Percentiles rank a stretch among this genome's conserved stretches.
Conservation (phyloP, 2,888 invertebrate genomes). For the Octonoba sinensis region DNA sequence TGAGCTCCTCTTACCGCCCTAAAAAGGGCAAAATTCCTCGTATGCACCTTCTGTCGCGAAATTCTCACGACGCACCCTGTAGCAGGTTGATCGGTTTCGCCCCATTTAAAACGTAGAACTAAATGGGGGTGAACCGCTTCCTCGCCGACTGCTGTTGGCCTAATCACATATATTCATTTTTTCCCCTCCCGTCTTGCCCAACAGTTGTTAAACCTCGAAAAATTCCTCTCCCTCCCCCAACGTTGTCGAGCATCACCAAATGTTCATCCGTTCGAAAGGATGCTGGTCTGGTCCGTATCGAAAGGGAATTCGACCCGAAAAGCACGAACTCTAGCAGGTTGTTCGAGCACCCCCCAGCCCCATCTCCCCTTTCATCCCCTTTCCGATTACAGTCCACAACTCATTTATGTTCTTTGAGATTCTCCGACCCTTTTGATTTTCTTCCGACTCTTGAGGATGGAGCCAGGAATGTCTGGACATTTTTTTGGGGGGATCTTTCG, state of each 20-base stretch:
- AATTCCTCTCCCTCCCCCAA: conserved; percentile 33
- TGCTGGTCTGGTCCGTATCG: conserved; percentile 26
- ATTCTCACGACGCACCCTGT: too few species aligned
- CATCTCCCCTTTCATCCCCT: background rate
- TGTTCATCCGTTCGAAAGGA: conserved; percentile 21
- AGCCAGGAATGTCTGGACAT: too few species aligned
- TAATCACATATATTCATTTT: conserved; percentile 43
- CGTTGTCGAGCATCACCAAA: conserved; percentile 28
- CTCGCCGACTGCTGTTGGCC: conserved; percentile 39
- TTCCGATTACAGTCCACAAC: background rate
- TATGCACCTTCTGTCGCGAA: too few species aligned
- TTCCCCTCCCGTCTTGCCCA: conserved; percentile 49
- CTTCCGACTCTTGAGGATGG: too few species aligned
- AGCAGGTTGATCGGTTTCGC: conserved; percentile 25
- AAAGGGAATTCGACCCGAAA: conserved; percentile 16
- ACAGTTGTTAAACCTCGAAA: conserved; percentile 18
- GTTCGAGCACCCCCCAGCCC: background rate
- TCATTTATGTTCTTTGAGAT: too few species aligned
- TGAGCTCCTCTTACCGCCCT: too few species aligned
- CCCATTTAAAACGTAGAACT: conserved; percentile 13
- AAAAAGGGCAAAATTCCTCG: too few species aligned
- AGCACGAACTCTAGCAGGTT: conserved; percentile 2
- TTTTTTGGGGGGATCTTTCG: too few species aligned
- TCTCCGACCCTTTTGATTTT: too few species aligned
- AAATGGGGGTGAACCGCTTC: conserved; percentile 26